Evolutionary conservation across 1,140 invertebrate species (phyloP).

Genomic region (Brachionus plicatilis): DNA sequence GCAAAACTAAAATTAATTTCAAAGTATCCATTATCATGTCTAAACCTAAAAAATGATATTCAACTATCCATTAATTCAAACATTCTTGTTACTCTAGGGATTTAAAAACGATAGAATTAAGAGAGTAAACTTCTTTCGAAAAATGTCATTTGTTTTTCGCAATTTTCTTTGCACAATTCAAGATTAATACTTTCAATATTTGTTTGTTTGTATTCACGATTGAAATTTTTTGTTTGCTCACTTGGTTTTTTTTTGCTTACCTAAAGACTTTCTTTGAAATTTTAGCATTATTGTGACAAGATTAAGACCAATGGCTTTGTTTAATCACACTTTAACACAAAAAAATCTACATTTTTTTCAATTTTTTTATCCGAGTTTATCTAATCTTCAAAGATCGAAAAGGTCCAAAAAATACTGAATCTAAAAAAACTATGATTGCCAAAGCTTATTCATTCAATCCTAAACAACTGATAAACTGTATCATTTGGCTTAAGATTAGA

Average conservation of each 20-base stretch:
- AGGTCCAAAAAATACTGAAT: background rate
- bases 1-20: background rate
- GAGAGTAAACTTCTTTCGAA: background rate
- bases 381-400: background rate
- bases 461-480: background rate
- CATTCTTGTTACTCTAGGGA: background rate
- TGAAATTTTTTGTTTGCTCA: background rate
- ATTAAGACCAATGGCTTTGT: background rate
- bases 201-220: constrained; percentile 9
- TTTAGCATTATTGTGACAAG: background rate
- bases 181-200: background rate
- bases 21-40: constrained; percentile 6
- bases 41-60: background rate
- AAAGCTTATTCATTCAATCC: background rate
- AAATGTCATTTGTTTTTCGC: constrained; percentile 5
- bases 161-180: constrained; percentile 10
- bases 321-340: background rate
- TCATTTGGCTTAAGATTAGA: background rate
- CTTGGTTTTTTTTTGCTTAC: background rate
- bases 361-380: background rate
- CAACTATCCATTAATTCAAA: background rate
- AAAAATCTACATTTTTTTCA: background rate
- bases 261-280: background rate
- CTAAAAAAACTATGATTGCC: background rate
- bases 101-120: background rate